phyloP scores from a whole-genome alignment of 2,113 vertebrate genomes.

The Cephalopholis sonnerati region DNA sequence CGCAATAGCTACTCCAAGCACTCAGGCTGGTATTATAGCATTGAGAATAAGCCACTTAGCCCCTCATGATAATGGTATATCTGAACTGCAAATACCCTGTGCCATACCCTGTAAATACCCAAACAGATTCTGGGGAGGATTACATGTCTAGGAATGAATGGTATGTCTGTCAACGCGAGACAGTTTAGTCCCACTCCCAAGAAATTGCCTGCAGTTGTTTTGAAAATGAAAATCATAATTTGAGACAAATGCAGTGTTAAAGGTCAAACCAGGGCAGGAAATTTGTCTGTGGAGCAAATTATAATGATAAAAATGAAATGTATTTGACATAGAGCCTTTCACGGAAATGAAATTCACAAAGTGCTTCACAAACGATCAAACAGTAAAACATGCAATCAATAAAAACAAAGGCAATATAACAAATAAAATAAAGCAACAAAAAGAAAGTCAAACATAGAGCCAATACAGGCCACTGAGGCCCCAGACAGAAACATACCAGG shows the following conservation, averaged over 20 bases:
- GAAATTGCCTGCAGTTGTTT: constrained; percentile 42
- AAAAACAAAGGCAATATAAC: too few species aligned
- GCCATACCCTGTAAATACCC: constrained; percentile 55
- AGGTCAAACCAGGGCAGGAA: constrained; percentile 35
- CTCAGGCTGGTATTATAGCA: constrained; percentile 39
- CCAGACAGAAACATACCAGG: too few species aligned
- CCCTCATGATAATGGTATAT: constrained; percentile 52
- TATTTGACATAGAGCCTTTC: too few species aligned
- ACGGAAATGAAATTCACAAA: too few species aligned
- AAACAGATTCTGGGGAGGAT: constrained; percentile 69
- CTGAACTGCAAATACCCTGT: constrained; percentile 37
- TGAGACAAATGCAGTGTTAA: constrained; percentile 27
- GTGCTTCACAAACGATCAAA: too few species aligned
- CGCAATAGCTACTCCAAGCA: constrained; percentile 34
- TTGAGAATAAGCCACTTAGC: constrained; percentile 51
- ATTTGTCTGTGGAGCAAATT: constrained; percentile 29
- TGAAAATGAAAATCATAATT: constrained; percentile 62
- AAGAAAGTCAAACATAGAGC: too few species aligned
- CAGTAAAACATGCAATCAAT: too few species aligned
- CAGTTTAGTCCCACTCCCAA: constrained; percentile 52
- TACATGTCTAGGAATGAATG: constrained; percentile 80
- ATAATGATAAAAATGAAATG: too few species aligned
- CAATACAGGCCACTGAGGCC: too few species aligned
- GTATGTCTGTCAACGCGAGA: constrained; percentile 72
- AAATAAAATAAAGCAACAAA: too few species aligned